Evolutionary conservation across 2,113 vertebrate genomes (phyloP), one percentile per base, ranked within the genome.

Genomic region (Varanus komodoensis): DNA sequence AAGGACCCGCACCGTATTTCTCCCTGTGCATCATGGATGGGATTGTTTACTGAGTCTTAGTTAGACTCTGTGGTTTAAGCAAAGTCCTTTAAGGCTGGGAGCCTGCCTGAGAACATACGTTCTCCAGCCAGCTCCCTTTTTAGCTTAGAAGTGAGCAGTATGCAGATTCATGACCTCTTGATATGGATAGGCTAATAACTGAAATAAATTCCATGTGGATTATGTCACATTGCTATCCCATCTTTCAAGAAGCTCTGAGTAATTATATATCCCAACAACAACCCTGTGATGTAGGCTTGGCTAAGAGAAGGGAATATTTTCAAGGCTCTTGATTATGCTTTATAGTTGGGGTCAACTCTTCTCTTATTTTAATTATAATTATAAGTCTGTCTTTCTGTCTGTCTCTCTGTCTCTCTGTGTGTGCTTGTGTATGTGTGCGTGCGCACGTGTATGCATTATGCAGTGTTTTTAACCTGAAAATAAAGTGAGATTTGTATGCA

Each of bases 41-140:
- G 84, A 92, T 71, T 87, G 85, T 79, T 93, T 91, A 87, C 75
- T 83, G 57, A 71, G 50, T 91, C 64, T 91, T 86, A 64, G 34
- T 88, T 80, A 73, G 73, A 71, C 71, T 34, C 78, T 83, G 86
- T 93, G 90, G 44, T 27, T 61, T 84, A 79, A 80, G 73, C n/a
- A 85, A 86, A 90, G 61, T 84, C 57, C 68, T 77, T 93, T 88
- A 91, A 84, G 87, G 75, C 44, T 82, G 86, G 2, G 77, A 84
- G 90, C 73, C 92, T 92, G 50, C 82, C 52, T 84, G 32, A 74
- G 84, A 78, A 17, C 44, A 80, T 52, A 23, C 79, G 34, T 14
- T 88, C n/a, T 86, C 27, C 0, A 1, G 67, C 67, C 52, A 48
- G 89, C 78, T 73, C 64, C 32, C 52, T 61, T 86, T 86, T 88